These are phyloP conservation scores for Micrasema minimum DNA, from an alignment of 1,140 invertebrate genomes.

Conservation along the genomic window DNA sequence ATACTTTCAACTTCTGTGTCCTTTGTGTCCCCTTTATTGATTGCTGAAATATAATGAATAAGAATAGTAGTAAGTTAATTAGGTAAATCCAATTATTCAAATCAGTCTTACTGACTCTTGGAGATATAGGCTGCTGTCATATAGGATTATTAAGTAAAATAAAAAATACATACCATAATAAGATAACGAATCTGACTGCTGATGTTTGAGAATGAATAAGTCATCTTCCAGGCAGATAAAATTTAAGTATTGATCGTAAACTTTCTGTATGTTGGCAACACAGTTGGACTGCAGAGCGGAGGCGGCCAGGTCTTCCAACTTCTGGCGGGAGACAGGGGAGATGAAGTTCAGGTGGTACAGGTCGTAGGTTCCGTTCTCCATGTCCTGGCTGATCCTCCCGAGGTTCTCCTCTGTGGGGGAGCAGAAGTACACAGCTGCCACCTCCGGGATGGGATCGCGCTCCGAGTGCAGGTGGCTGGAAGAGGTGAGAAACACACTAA, in stretches of 20 bases:
- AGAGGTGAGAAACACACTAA: too few species aligned
- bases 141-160: too few species aligned
- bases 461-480: constrained; percentile 90
- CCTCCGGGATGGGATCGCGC: constrained; percentile 96
- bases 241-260: constrained; percentile 98
- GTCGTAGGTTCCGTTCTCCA: constrained; percentile 93
- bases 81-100: too few species aligned
- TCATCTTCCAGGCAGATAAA: constrained; percentile 99
- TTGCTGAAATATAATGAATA: constrained; percentile 69
- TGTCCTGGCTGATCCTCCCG: constrained; percentile 91
- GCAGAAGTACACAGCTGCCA: constrained; percentile 98
- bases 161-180: constrained; percentile 84
- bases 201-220: constrained; percentile 93
- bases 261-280: constrained; percentile 92
- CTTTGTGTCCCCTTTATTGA: constrained; percentile 94
- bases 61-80: background rate
- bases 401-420: constrained; percentile 98
- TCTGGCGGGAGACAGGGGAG: constrained; percentile 92
- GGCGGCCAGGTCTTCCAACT: constrained; percentile 94
- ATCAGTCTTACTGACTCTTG: too few species aligned
- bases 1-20: constrained; percentile 96
- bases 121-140: too few species aligned
- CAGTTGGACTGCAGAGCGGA: constrained; percentile 90
- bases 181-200: constrained; percentile 89
- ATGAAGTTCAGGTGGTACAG: constrained; percentile 98